These are phyloP conservation scores for Seira musarum DNA, from an alignment of 2,888 invertebrate species.

Conservation along the genomic window DNA sequence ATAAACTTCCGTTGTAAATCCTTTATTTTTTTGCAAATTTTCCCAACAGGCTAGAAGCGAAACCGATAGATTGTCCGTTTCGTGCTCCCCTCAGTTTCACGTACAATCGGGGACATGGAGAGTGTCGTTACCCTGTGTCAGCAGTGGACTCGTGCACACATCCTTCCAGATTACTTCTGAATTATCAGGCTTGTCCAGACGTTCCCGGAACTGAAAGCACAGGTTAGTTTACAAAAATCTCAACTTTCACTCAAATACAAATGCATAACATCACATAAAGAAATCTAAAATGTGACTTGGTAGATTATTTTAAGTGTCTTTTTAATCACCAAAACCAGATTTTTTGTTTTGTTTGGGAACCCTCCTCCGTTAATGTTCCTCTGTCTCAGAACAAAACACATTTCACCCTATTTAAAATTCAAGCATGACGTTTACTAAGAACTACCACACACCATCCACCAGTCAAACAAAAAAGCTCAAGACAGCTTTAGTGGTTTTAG, in stretches of 20 bases:
- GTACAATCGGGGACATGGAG: constrained; percentile 92
- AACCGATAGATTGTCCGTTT: constrained; percentile 91
- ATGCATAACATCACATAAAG: no score
- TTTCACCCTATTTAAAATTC: constrained; percentile 17
- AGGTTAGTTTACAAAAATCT: constrained; percentile 78
- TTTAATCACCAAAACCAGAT: no score
- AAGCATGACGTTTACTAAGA: constrained; percentile 39
- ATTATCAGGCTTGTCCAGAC: constrained; percentile 95
- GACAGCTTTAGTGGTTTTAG: no score
- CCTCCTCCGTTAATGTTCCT: no score
- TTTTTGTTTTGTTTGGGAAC: no score
- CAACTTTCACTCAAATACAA: no score
- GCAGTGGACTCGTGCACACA: constrained; percentile 96
- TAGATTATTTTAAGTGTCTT: no score
- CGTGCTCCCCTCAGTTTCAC: constrained; percentile 92
- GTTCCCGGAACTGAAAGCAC: constrained; percentile 92
- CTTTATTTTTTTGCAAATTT: constrained; percentile 63
- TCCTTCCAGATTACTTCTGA: constrained; percentile 89
- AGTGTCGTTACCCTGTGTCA: constrained; percentile 90
- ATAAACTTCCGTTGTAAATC: neutral
- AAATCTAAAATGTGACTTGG: no score
- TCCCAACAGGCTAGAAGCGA: constrained; percentile 87
- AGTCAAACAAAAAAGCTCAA: no score
- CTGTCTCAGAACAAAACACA: no score
- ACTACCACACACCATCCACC: no score